phyloP scores from a whole-genome alignment of 2,113 vertebrate genomes.

The Myocastor coypus region DNA sequence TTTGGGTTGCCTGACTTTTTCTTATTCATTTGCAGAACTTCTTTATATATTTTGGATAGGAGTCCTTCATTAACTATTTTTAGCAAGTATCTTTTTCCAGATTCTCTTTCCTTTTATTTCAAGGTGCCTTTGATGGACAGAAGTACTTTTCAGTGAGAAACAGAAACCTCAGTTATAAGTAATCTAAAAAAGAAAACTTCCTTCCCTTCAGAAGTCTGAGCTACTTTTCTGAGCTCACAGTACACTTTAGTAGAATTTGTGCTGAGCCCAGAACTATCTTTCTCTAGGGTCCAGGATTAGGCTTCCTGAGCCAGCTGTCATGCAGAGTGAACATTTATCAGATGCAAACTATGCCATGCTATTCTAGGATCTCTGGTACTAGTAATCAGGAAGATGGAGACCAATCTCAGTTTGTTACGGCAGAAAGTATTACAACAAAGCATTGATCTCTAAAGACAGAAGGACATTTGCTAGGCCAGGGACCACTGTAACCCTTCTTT shows the following conservation, averaged over 20 bases:
- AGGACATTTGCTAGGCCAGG: not conserved
- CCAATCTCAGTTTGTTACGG: not conserved
- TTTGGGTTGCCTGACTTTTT: not conserved
- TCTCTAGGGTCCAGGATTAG: not conserved
- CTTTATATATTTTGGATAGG: conserved; percentile 1
- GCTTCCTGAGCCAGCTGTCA: not conserved
- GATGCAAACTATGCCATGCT: not conserved
- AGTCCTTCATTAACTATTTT: not conserved
- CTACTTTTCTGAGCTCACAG: not conserved
- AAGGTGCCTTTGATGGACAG: not conserved
- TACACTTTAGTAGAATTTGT: not conserved
- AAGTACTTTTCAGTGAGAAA: conserved; percentile 11
- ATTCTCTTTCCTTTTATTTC: not conserved
- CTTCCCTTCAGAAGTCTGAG: not conserved
- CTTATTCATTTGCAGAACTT: not conserved
- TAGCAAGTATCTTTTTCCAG: conserved; percentile 14
- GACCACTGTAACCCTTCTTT: not conserved
- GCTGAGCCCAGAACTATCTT: not conserved
- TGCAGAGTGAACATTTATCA: not conserved
- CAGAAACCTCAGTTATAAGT: not conserved
- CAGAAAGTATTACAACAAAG: not conserved
- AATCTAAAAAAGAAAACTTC: conserved; percentile 23
- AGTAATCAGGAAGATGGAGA: not conserved
- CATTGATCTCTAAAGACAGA: not conserved
- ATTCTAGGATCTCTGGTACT: not conserved